Evolutionary conservation across 2,888 invertebrate genomes (phyloP).

Genomic region (Oscheius sp.): DNA sequence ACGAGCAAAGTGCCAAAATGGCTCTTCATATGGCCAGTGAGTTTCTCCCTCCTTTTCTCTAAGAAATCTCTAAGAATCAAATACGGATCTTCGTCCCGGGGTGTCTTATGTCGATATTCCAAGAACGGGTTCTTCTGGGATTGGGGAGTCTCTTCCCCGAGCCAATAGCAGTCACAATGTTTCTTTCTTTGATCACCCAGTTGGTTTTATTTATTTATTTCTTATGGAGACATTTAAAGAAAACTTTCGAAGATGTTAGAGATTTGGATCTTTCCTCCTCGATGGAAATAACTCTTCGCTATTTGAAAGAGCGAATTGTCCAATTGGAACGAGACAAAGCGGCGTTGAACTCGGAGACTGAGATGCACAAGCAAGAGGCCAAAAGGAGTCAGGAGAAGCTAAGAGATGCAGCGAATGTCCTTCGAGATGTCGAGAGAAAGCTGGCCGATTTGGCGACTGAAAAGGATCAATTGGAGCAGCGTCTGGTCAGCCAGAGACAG

Average conservation of each 20-base stretch:
- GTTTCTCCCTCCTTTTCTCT: no score
- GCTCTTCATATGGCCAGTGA: slow-evolving; percentile 30
- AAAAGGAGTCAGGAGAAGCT: background rate
- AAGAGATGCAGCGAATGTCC: slow-evolving; percentile 8
- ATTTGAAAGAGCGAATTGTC: slow-evolving; percentile 49
- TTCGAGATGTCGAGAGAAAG: slow-evolving; percentile 8
- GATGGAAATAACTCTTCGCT: slow-evolving; percentile 47
- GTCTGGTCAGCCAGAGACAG: slow-evolving; percentile 49
- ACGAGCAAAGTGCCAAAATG: slow-evolving; percentile 28
- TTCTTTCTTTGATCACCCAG: background rate
- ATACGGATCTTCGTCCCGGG: slow-evolving; percentile 20
- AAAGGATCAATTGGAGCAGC: slow-evolving; percentile 41
- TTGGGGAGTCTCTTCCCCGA: background rate
- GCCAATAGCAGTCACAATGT: slow-evolving; percentile 11
- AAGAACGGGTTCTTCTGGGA: slow-evolving; percentile 10
- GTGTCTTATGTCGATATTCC: slow-evolving; percentile 21
- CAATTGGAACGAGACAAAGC: slow-evolving; percentile 48
- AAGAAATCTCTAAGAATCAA: slow-evolving; percentile 17
- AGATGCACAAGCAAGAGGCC: background rate
- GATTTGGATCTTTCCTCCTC: slow-evolving; percentile 43
- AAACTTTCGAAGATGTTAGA: slow-evolving; percentile 30
- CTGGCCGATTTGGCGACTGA: slow-evolving; percentile 27
- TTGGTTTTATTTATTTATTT: background rate
- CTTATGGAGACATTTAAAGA: slow-evolving; percentile 16
- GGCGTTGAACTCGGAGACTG: background rate